Percentiles rank a stretch among this genome's conserved stretches.
Conservation (phyloP, 2,797 vertebrate species). For the Brotogeris chrysoptera region DNA sequence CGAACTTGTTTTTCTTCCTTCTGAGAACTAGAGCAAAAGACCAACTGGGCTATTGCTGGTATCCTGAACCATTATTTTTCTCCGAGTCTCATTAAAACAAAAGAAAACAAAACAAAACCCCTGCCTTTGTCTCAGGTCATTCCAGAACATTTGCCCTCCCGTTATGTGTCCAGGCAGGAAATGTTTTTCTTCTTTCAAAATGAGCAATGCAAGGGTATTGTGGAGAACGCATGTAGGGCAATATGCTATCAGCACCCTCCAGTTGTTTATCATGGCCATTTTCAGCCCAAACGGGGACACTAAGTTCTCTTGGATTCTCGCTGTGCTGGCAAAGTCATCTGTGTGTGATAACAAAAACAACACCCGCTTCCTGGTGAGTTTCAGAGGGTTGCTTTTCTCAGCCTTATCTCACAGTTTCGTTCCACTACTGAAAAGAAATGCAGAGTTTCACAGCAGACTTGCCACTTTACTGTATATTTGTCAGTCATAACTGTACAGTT, state of each 20-base stretch:
- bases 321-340: not conserved
- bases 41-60: conserved; percentile 3
- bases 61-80: conserved; percentile 47
- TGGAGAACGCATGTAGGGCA: conserved; percentile 34
- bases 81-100: conserved; percentile 48
- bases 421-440: conserved; percentile 9
- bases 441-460: not conserved
- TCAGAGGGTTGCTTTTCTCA: conserved; percentile 33
- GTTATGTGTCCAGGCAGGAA: conserved; percentile 76
- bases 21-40: conserved; percentile 33
- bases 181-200: conserved; percentile 74
- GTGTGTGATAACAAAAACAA: conserved; percentile 31
- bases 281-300: conserved; percentile 46
- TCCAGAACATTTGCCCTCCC: conserved; percentile 63
- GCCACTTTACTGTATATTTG: not conserved
- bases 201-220: conserved; percentile 58
- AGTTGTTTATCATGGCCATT: conserved; percentile 71
- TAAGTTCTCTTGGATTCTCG: conserved; percentile 48
- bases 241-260: conserved; percentile 67
- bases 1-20: conserved; percentile 26
- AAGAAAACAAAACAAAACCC: conserved; percentile 42
- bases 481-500: not conserved
- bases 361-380: conserved; percentile 26
- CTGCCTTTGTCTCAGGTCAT: conserved; percentile 65
- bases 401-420: conserved; percentile 57